phyloP scores from a whole-genome alignment of 2,888 invertebrate species.

The Aquatica leii region DNA sequence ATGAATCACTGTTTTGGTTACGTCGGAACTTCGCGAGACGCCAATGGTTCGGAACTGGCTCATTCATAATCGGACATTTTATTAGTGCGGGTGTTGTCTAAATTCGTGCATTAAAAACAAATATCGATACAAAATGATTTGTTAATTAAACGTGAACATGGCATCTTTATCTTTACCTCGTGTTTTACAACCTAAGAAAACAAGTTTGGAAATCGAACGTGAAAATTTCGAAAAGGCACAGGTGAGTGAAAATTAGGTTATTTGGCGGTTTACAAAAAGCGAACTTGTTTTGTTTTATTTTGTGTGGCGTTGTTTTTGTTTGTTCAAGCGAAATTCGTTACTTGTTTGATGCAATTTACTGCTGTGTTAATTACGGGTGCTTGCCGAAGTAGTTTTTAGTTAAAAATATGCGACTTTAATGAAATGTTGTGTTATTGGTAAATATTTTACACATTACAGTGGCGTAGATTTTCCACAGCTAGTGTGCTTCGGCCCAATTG shows the following conservation, averaged over 20 bases:
- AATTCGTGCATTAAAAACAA: background rate
- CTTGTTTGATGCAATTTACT: too few relatives aligned
- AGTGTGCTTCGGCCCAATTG: too few relatives aligned
- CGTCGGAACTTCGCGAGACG: background rate
- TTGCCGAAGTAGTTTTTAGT: too few relatives aligned
- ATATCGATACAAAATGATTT: conserved; percentile 2
- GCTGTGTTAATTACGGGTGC: too few relatives aligned
- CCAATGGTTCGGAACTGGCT: background rate
- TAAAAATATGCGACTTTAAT: too few relatives aligned
- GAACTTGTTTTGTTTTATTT: conserved; percentile 1
- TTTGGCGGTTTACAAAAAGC: background rate
- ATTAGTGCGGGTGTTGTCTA: conserved; percentile 17
- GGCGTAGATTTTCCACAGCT: too few relatives aligned
- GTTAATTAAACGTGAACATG: conserved; percentile 59
- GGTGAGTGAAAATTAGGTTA: conserved; percentile 62
- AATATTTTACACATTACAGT: too few relatives aligned
- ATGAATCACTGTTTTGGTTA: background rate
- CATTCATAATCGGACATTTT: background rate
- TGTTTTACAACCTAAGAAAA: conserved; percentile 77
- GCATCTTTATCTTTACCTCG: conserved; percentile 77
- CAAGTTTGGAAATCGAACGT: conserved; percentile 78
- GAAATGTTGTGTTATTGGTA: too few relatives aligned
- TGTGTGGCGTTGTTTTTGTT: background rate
- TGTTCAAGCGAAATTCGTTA: too few relatives aligned
- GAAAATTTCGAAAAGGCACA: conserved; percentile 87